Evolutionary conservation across 1,140 invertebrate genomes (phyloP).

Genomic region (Camponotus pennsylvanicus): DNA sequence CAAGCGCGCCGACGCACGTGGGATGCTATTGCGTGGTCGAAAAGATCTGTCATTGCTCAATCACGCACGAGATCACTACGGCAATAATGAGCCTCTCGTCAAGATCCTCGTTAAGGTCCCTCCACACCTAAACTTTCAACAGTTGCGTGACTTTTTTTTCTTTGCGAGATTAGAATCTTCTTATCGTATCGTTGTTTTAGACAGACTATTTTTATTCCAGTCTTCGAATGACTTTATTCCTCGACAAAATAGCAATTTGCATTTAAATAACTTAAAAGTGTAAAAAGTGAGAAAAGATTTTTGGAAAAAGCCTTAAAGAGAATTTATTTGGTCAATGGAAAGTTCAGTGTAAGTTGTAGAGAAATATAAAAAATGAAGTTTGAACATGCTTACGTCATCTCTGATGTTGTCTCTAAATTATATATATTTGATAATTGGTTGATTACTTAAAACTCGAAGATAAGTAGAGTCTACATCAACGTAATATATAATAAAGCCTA

Average conservation of each 20-base stretch:
- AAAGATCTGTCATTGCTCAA: constrained; percentile 51
- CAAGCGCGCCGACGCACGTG: constrained; percentile 37
- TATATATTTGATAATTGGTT: not conserved
- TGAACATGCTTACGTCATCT: not conserved
- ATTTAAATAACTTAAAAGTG: constrained; percentile 3
- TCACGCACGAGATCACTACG: constrained; percentile 24
- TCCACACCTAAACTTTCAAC: constrained; percentile 5
- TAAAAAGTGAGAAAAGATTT: not conserved
- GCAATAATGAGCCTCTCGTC: not conserved
- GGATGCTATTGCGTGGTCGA: constrained; percentile 50
- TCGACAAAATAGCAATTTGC: constrained; percentile 4
- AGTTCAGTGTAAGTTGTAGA: too few relatives aligned
- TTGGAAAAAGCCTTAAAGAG: not conserved
- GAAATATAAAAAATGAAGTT: not conserved
- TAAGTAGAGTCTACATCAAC: not conserved
- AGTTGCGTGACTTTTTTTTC: constrained; percentile 26
- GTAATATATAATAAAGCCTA: not conserved
- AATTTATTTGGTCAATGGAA: not conserved
- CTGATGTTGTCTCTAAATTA: not conserved
- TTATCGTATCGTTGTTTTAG: not conserved
- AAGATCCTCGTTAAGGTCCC: constrained; percentile 22
- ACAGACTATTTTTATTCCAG: not conserved
- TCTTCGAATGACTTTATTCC: not conserved
- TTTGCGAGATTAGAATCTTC: constrained; percentile 17
- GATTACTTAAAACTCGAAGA: not conserved